Evolutionary conservation across 1,140 invertebrate species (phyloP), one percentile per base, ranked within the genome.

Genomic region (Drosophila pallidifrons): DNA sequence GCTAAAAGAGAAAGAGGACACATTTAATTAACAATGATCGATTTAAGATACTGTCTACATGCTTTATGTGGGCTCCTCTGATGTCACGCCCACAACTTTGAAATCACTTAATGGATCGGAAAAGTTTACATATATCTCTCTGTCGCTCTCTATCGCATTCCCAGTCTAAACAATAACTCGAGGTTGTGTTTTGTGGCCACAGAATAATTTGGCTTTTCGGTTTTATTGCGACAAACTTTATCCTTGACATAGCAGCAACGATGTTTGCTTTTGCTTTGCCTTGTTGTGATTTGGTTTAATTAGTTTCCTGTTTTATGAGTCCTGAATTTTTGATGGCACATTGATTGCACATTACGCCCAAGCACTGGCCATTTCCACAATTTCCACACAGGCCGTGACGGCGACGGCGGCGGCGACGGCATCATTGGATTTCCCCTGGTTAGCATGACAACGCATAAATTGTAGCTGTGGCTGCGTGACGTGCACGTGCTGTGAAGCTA

Each of bases 161-260:
- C 10, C 10, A 28, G 41, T 41, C 45, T 52, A 41, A 46, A 55
- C 58, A 68, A 47, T 76, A 58, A 3, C 35, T 5, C 3, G 13
- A n/a, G 20, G 46, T 13, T 13, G 11, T 10, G 16, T 4, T 54
- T 35, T 73, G 69, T 80, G 79, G 77, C 73, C 58, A 76, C 64
- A 65, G 67, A 30, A 79, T 67, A 61, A 66, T 74, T 87, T 73
- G 49, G 77, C 54, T 70, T 69, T 25, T 75, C 49, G 77, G 65
- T 80, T 87, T 81, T 75, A 88, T 80, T 89, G 70, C 59, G 79
- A 32, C 66, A 77, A 88, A 80, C 65, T 88, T 87, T 70, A 35
- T 58, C 30, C 68, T 54, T 59, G 70, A 1, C 10, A 16, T n/a
- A n/a, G 68, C 54, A 47, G 38, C 64, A 32, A 8, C 32, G 7